Percentiles rank a stretch among this genome's conserved stretches.
Evolutionary conservation across 2,113 vertebrate species (phyloP).

Genomic region (Plectropomus leopardus): DNA sequence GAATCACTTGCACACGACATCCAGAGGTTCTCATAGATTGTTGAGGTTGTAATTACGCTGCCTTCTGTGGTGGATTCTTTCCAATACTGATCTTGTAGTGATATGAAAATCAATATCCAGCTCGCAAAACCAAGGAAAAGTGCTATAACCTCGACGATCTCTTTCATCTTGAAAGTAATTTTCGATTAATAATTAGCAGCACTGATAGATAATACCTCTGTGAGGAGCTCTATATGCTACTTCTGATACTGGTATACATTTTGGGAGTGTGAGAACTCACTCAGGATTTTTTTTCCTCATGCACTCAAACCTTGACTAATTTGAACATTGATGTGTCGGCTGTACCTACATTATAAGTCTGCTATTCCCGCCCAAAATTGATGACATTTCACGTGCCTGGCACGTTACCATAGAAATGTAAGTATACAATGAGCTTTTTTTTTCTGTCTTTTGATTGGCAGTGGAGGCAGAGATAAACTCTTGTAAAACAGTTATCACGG

Average conservation of each 20-base stretch:
- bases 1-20: constrained; percentile 92
- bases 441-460: constrained; percentile 25
- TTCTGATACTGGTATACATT: constrained; percentile 68
- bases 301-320: constrained; percentile 64
- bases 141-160: constrained; percentile 82
- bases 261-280: constrained; percentile 69
- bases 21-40: constrained; percentile 93
- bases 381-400: constrained; percentile 58
- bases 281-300: constrained; percentile 43
- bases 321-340: constrained; percentile 73
- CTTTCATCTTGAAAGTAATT: constrained; percentile 78
- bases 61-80: constrained; percentile 84
- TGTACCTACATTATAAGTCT: constrained; percentile 59
- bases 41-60: constrained; percentile 88
- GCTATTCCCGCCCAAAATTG: constrained; percentile 79
- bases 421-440: constrained; percentile 36
- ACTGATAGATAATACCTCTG: constrained; percentile 29
- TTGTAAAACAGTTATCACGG: constrained; percentile 27
- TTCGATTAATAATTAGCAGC: constrained; percentile 60
- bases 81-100: constrained; percentile 86
- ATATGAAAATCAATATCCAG: constrained; percentile 84
- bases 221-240: constrained; percentile 60
- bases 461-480: not conserved
- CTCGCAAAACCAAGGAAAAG: constrained; percentile 84
- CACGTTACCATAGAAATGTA: constrained; percentile 49